A percentile compares a stretch with the other conserved stretches of the same genome.
These are phyloP conservation scores for Himalopsyche japonica DNA, from an alignment of 2,888 invertebrate species.

Conservation along the genomic window DNA sequence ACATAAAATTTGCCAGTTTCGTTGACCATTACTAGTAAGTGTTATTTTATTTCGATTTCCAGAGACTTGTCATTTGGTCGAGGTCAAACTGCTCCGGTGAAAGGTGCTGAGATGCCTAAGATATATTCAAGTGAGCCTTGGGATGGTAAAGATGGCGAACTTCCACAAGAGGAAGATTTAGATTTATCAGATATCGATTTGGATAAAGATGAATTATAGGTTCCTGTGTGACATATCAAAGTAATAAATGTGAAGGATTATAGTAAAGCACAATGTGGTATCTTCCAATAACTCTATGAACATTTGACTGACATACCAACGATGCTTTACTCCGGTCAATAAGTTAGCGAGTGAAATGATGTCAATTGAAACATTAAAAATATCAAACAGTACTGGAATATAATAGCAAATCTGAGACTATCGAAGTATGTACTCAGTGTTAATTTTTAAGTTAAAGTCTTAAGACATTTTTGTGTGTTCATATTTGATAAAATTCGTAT, in stretches of 20 bases:
- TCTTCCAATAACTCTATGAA: not conserved
- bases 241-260: not conserved
- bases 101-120: constrained; percentile 78
- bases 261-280: not conserved
- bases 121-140: constrained; percentile 73
- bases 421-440: not conserved
- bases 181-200: constrained; percentile 89
- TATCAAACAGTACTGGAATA: not conserved
- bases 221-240: not conserved
- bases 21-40: not conserved
- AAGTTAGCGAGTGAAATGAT: not conserved
- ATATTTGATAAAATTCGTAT: not conserved
- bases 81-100: constrained; percentile 87
- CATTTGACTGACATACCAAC: not conserved
- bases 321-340: not conserved
- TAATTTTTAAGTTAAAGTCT: not conserved
- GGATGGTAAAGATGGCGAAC: constrained; percentile 94
- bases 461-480: not conserved
- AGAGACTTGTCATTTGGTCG: constrained; percentile 91
- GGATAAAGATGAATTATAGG: constrained; percentile 77
- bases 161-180: constrained; percentile 85
- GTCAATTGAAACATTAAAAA: not conserved
- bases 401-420: not conserved
- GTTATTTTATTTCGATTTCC: constrained; percentile 39
- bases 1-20: too few species aligned